These are phyloP conservation scores for Dasypus novemcinctus DNA, from an alignment of 2,113 vertebrate genomes.

Conservation along the genomic window DNA sequence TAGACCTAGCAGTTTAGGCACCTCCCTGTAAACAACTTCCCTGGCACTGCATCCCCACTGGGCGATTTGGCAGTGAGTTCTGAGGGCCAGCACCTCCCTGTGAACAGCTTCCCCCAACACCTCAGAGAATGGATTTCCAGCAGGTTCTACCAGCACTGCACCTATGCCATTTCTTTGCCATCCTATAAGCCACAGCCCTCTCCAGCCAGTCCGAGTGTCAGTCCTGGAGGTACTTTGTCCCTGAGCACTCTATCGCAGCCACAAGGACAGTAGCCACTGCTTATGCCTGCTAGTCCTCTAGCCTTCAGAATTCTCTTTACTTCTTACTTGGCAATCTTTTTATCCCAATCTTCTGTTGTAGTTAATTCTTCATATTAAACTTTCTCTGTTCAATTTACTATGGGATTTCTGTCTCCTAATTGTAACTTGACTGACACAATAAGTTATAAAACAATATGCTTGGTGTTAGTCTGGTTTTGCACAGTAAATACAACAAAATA, in stretches of 20 bases:
- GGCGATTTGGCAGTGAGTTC: background rate
- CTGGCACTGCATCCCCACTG: background rate
- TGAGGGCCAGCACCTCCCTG: background rate
- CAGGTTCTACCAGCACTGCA: background rate
- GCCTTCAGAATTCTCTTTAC: background rate
- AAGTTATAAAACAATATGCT: background rate
- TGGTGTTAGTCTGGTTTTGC: background rate
- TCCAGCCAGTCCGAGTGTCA: background rate
- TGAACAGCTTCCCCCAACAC: too few relatives aligned
- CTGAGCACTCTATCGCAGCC: background rate
- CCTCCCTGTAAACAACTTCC: background rate
- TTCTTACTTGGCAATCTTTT: background rate
- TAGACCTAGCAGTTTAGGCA: too few relatives aligned
- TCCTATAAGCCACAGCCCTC: background rate
- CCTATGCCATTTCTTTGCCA: background rate
- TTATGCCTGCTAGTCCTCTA: background rate
- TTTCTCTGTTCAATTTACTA: background rate
- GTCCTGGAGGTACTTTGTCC: background rate
- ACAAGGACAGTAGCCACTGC: background rate
- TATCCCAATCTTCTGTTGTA: background rate
- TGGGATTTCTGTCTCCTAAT: background rate
- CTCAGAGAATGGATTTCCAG: background rate
- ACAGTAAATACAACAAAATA: background rate
- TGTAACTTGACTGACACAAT: background rate
- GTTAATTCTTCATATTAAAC: background rate